Evolutionary conservation across 2,888 invertebrate species (phyloP).

Genomic region (Cheiracanthium punctorium): DNA sequence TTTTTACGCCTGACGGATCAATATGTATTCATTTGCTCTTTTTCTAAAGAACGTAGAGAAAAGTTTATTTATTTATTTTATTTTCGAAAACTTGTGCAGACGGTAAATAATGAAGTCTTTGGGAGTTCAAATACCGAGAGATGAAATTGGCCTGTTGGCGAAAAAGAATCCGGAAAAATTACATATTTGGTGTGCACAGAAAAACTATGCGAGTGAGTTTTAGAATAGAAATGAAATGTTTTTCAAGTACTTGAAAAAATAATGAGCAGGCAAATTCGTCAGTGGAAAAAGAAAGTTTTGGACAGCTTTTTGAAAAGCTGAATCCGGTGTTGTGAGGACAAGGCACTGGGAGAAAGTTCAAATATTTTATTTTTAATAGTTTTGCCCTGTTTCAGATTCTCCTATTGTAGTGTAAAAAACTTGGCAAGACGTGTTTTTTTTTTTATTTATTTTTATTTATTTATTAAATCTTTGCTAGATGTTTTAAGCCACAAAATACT

Average conservation of each 20-base stretch:
- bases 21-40: neutral
- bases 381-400: too few species aligned
- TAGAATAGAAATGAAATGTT: neutral
- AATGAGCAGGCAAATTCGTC: too few species aligned
- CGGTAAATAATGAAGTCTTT: neutral
- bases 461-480: too few species aligned
- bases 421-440: too few species aligned
- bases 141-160: neutral
- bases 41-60: neutral
- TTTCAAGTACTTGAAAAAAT: neutral
- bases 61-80: neutral
- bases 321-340: too few species aligned
- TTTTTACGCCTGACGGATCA: neutral
- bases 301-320: too few species aligned
- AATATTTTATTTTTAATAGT: too few species aligned
- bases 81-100: neutral
- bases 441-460: too few species aligned
- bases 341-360: too few species aligned
- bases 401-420: too few species aligned
- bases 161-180: constrained; percentile 5
- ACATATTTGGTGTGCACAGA: neutral
- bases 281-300: too few species aligned
- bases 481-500: too few species aligned
- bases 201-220: neutral
- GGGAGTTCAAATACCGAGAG: neutral